Base-by-base conservation (phyloP, 2,113 vertebrate genomes). In the Crotalus helleri region DNA sequence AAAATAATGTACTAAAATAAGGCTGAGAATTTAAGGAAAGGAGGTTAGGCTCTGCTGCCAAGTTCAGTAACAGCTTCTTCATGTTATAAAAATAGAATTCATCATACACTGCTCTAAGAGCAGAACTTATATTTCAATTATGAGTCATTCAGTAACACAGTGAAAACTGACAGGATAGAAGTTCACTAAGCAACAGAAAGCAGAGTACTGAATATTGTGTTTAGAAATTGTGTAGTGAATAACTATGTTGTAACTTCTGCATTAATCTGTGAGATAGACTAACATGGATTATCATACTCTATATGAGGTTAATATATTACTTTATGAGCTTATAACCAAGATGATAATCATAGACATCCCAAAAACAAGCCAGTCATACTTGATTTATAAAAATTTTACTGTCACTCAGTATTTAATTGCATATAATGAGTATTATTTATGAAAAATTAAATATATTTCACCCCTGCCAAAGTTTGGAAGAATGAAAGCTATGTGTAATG, bases 131-230 rank as follows among this genome's bases (percentile, higher is more conserved):
- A 58, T 57, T 85, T 94, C 55, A 93, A 1, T 17, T 85, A 26
- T 1, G 0, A 95, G 81, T 85, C 91, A 95, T 44, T 93, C 21
- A 91, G 85, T 92, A 96, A 94, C 49, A 57, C 86, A 93, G 93
- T 26, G 51, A 94, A 93, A 15, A 87, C 74, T 86, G 26, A 90
- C 55, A 93, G 59, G 13, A 26, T 61, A 88, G 51, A 55, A 69
- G n/a, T 61, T 61, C 46, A 90, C 69, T 90, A 33, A 86, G 11
- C 55, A 90, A 61, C 44, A 85, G 13, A 46, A 81, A 58, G 44
- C 44, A 85, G 12, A 44, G n/a, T 46, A 93, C 3, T 91, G 46
- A 91, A 29, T n/a, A 59, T 49, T 21, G 55, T 55, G 23, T 64
- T 69, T 74, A 55, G 59, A 29, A 74, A 29, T 74, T 29, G 0